A percentile compares a stretch with the other conserved stretches of the same genome.
Conservation (phyloP, 1,140 invertebrate genomes). For the Drosophila mauritiana region DNA sequence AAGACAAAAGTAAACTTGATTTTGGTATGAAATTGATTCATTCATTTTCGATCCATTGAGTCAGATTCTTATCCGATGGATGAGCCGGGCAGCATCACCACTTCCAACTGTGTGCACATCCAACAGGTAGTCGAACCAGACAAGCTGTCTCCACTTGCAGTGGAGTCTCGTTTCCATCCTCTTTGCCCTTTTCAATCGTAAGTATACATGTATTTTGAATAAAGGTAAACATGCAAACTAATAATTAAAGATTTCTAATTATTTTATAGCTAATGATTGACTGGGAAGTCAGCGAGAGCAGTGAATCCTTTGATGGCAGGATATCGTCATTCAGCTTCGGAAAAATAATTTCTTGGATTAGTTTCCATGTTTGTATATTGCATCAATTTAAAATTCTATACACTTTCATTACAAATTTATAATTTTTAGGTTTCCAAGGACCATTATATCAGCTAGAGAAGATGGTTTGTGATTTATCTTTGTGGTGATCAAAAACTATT, state of each 20-base stretch:
- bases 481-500: too few species aligned
- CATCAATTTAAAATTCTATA: too few species aligned
- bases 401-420: too few species aligned
- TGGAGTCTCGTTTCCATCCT: not conserved
- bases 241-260: slow-evolving; percentile 17
- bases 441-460: too few species aligned
- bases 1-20: slow-evolving; percentile 60
- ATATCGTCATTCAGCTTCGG: not conserved
- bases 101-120: slow-evolving; percentile 37
- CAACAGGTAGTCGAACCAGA: slow-evolving; percentile 53
- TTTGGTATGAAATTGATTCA: slow-evolving; percentile 66
- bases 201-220: slow-evolving; percentile 3
- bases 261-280: not conserved
- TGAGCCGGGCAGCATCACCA: slow-evolving; percentile 33
- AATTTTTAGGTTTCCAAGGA: too few species aligned
- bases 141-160: slow-evolving; percentile 55
- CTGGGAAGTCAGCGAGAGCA: not conserved
- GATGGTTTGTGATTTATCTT: too few species aligned
- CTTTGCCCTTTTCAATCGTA: not conserved
- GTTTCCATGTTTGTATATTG: too few species aligned
- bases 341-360: not conserved
- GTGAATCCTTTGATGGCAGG: not conserved
- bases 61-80: slow-evolving; percentile 48
- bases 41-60: slow-evolving; percentile 65
- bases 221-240: slow-evolving; percentile 13